Base-by-base conservation (phyloP, 1,140 invertebrate genomes). In the Glossosoma conforme region DNA sequence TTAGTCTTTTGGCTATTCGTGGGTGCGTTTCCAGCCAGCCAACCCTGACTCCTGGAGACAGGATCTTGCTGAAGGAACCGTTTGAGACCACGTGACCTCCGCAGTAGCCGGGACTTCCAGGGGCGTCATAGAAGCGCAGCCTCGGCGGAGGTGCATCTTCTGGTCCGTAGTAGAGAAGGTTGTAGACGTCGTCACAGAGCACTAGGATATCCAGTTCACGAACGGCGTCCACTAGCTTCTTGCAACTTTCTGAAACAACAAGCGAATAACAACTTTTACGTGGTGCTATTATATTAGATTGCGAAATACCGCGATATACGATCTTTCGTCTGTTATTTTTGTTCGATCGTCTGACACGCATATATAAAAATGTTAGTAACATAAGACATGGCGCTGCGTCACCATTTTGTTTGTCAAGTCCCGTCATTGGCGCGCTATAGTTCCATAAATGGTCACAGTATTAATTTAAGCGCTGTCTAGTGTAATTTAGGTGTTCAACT, bases 181-280 rank as follows among this genome's bases (percentile, higher is more conserved):
- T 85, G 37, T 86, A 85, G 9, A 85, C 79, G 65, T 85, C 83
- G 58, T 85, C 84, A 55, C 79, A 80, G 0, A 77, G 60, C 10
- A 85, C 63, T 1, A 80, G 56, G 10, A 84, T 61, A n/a, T 80
- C 70, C 58, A 76, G 69, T 41, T 80, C 74, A 3, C 76, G 64
- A 1, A 81, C 79, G 22, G 83, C 61, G 19, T 68, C 56, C 0
- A 84, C 65, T 32, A 85, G 62, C 9, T 63, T 59, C 49, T 68
- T 64, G 22, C 70, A 77, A 37, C 65, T 65, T 46, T 70, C 76
- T 78, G 22, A 14, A 44, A 58, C 28, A 38, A 62, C 35, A 51
- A 25, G n/a, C n/a, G n/a, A n/a, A n/a, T n/a, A n/a, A n/a, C n/a
- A n/a, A n/a, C n/a, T n/a, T n/a, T n/a, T n/a, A n/a, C n/a, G n/a